Conservation (phyloP, 2,888 invertebrate species). For the Tetragonula carbonaria region DNA sequence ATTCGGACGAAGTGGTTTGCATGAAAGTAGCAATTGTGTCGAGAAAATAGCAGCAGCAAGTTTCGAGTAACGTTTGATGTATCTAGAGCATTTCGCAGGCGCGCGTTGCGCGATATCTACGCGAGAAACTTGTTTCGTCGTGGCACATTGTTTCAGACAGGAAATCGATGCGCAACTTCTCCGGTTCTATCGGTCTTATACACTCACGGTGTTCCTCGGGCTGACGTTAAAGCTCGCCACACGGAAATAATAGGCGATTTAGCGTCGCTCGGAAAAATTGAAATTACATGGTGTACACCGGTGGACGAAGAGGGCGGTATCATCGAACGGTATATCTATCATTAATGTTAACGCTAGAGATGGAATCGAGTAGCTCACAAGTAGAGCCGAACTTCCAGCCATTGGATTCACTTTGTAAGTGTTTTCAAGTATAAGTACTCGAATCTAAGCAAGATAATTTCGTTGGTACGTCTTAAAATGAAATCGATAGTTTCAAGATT, state of each 20-base stretch:
- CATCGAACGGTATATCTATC: conserved; percentile 1
- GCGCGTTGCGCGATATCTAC: conserved; percentile 44
- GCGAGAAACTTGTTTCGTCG: conserved; percentile 60
- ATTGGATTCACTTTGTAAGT: too few relatives aligned
- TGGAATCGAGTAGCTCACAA: too few relatives aligned
- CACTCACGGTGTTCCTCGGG: background rate
- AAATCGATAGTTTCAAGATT: too few relatives aligned
- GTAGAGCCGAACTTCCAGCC: too few relatives aligned
- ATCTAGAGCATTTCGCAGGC: conserved; percentile 8
- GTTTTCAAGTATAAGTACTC: too few relatives aligned
- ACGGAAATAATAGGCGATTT: conserved; percentile 10
- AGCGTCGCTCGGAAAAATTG: conserved; percentile 1
- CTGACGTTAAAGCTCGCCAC: background rate
- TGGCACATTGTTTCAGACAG: conserved; percentile 71
- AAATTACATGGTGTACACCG: background rate
- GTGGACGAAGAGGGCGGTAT: too few relatives aligned
- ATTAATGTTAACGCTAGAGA: background rate
- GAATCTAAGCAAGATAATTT: too few relatives aligned
- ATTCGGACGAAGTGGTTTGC: background rate
- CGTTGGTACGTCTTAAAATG: too few relatives aligned
- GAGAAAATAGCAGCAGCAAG: too few relatives aligned
- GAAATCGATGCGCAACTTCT: conserved; percentile 73
- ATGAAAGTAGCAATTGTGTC: conserved; percentile 14
- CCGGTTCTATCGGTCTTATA: conserved; percentile 29
- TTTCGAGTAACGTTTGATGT: conserved; percentile 9